These are phyloP conservation scores for Pseudomyrmex sp. DNA, from an alignment of 1,140 invertebrate genomes.

Conservation along the genomic window DNA sequence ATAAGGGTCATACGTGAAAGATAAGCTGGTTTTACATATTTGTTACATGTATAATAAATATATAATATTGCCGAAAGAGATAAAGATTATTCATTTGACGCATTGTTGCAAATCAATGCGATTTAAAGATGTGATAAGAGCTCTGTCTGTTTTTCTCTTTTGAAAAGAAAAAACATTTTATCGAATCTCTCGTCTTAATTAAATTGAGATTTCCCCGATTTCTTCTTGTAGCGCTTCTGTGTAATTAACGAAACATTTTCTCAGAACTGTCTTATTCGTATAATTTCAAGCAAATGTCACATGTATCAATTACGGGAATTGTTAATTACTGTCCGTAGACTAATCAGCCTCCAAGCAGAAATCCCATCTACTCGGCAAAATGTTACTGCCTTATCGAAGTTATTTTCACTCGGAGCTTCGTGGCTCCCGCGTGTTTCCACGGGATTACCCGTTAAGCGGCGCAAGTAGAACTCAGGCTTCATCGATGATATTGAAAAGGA, in stretches of 20 bases:
- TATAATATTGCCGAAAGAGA: neutral
- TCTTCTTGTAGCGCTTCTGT: neutral
- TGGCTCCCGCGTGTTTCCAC: slow-evolving; percentile 20
- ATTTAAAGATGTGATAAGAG: too few species aligned
- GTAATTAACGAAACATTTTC: neutral
- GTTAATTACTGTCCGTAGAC: slow-evolving; percentile 43
- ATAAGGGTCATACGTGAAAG: neutral
- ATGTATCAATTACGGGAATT: slow-evolving; percentile 19
- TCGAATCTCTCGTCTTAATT: neutral
- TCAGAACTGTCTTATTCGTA: slow-evolving; percentile 5
- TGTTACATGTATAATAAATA: neutral
- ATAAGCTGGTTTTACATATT: slow-evolving; percentile 1
- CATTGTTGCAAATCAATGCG: neutral
- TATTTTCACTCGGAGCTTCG: slow-evolving; percentile 36
- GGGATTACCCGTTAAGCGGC: slow-evolving; percentile 64
- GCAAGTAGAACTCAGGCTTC: slow-evolving; percentile 45
- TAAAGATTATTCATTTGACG: neutral
- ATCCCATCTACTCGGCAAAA: slow-evolving; percentile 21
- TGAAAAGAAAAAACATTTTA: neutral
- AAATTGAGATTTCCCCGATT: too few species aligned
- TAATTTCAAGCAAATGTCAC: slow-evolving; percentile 10
- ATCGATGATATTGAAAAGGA: slow-evolving; percentile 66
- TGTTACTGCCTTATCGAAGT: slow-evolving; percentile 46
- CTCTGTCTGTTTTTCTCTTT: neutral
- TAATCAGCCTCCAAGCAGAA: slow-evolving; percentile 25